Base-by-base conservation (phyloP, 2,888 invertebrate genomes). In the Ernsta delagoae region DNA sequence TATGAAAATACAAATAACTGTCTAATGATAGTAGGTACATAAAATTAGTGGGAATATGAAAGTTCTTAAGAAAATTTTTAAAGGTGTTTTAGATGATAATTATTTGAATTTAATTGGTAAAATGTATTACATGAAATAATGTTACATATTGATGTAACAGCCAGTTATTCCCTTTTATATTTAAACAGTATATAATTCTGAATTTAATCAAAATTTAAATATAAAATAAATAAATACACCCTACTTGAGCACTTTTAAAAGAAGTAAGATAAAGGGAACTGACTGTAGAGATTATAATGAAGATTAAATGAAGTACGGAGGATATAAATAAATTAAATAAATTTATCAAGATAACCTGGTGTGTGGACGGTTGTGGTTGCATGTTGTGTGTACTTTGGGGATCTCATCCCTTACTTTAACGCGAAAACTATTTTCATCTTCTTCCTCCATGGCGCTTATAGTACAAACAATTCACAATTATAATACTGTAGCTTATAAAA, bases 311-410 rank as follows among this genome's bases (percentile, higher is more conserved):
- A 48, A 12, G n/a, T 48, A 16, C 3, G 5, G 7, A 50, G 16
- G 16, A 16, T 16, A 16, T 16, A 31, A 31, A 74, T 70, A 73
- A 60, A 70, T 77, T 77, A 70, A 75, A 72, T 79, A 77, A 70
- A 74, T 72, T 39, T 39, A 39, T 6, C 8, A 72, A 71, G 76
- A 73, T 80, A 86, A 93, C 92, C 92, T 93, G 86, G 85, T 81
- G 79, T 87, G 83, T 87, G 92, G 92, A 90, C 90, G 92, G 90
- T 82, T 86, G 79, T 83, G 81, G 87, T 89, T 87, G 86, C 86
- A 81, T 86, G 85, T 88, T 82, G 83, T 83, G 85, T 93, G 92
- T 83, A 93, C 88, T 88, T 88, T 87, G 75, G 92, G 91, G 74
- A 92, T 82, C 77, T 91, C 90, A 56, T 80, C 85, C 60, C 82